These are phyloP conservation scores for Tromatobia lineatoria DNA, from an alignment of 2,888 invertebrate species.

Conservation along the genomic window DNA sequence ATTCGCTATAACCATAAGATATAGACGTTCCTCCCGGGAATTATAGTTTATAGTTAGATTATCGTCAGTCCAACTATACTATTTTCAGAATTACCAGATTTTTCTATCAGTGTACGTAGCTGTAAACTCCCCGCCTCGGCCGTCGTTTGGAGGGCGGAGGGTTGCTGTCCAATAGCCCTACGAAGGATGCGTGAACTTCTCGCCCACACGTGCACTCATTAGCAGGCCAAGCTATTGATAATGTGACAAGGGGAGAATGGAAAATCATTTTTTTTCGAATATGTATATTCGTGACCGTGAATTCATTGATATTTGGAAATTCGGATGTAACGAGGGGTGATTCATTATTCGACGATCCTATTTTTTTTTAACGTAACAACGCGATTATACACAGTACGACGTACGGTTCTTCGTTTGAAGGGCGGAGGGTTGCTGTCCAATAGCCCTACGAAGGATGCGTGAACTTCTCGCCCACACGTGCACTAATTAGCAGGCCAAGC, in stretches of 20 bases:
- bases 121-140: neutral
- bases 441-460: neutral
- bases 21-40: no score
- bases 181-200: neutral
- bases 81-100: no score
- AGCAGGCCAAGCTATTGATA: neutral
- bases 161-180: neutral
- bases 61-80: no score
- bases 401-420: neutral
- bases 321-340: neutral
- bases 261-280: no score
- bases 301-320: neutral
- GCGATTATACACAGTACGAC: neutral
- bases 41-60: no score
- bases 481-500: neutral
- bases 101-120: no score
- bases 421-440: neutral
- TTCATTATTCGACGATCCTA: neutral
- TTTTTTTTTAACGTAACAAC: slow-evolving; percentile 8
- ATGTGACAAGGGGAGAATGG: no score
- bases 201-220: neutral
- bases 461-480: neutral
- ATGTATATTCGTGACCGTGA: neutral
- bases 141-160: neutral
- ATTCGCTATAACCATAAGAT: no score